Base-by-base conservation (phyloP, 2,113 vertebrate genomes). In the Neolamprologus cancellatus region DNA sequence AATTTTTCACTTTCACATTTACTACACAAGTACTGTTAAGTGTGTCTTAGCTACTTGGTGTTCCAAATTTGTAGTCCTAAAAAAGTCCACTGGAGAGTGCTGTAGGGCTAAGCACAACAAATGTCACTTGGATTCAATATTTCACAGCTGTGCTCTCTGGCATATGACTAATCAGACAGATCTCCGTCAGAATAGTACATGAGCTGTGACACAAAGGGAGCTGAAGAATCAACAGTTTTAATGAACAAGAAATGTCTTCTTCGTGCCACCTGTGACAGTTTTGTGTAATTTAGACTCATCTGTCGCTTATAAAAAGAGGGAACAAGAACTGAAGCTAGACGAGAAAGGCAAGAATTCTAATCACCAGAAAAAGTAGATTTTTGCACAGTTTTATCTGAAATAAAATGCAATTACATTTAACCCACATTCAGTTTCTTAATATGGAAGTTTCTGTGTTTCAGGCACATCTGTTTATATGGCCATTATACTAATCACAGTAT, bases 151-250 rank as follows among this genome's bases (percentile, higher is more conserved):
- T 66, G 78, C 81, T 84, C 64, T 80, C 78, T 84, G 71, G 52
- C 79, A 90, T 90, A 86, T 90, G 87, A 94, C 89, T 88, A 90
- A 92, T 69, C 15, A 46, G 85, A 64, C 81, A 90, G 55, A 88
- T 83, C 54, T 84, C 61, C 18, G 34, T 87, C 81, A 89, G 78
- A 92, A 87, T 82, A 86, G 53, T 44, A 81, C 89, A 91, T 89
- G 61, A 88, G 87, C 81, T 71, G 39, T 32, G 71, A 87, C 82
- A 69, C 79, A 39, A 66, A 81, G 28, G 20, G 30, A 57, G 79
- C 28, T 78, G 48, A 91, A 84, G 41, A 79, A 78, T 46, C 44
- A 87, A 78, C 59, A 84, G 52, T 79, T 52, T 78, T 28, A 48
- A 57, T 74, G 55, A 76, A 50, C 30, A 66, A 84, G 46, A 85